Base-by-base conservation (phyloP, 2,888 invertebrate genomes). In the Ptychoptera albimana region DNA sequence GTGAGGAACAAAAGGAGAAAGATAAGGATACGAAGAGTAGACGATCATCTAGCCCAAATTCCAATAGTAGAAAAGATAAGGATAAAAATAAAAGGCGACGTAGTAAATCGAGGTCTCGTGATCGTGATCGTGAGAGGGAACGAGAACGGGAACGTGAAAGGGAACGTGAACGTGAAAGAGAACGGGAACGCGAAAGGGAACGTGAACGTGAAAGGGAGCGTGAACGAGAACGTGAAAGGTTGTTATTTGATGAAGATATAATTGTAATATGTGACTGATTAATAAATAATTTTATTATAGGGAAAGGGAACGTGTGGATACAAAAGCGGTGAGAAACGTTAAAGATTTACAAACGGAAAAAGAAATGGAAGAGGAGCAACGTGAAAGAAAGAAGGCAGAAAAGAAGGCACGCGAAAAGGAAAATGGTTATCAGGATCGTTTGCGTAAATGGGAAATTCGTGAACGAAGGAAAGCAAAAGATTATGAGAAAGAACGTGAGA, bases 341-440 rank as follows among this genome's bases (percentile, higher is more conserved):
- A 66, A 59, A 9, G 84, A 85, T 58, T 68, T 81, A 48, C 69
- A 82, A 45, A 71, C 76, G 2, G 85, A 85, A 56, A 78, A 83
- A 54, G 86, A 86, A 67, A 77, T 91, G 52, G 93, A 93, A 60
- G 94, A 96, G 57, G 94, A 96, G 63, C 74, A 80, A 14, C 79
- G 91, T 46, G 94, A 96, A 58, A 77, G 85, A 56, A 86, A 92
- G 60, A 82, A 91, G 53, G 69, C 80, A 7, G 94, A 96, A 60
- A 80, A 93, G 63, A 81, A 87, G 64, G 85, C 93, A 0, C 68
- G 92, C 10, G 94, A 96, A 60, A 94, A 94, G 64, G 96, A 96
- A 66, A 84, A 86, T 31, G 87, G 89, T n/a, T 96, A 96, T 66
- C 93, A 96, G 68, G 89, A 85, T 70, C 70, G 87, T 66, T 68